phyloP scores from a whole-genome alignment of 2,888 invertebrate species.

The Platerodrilus igneus region DNA sequence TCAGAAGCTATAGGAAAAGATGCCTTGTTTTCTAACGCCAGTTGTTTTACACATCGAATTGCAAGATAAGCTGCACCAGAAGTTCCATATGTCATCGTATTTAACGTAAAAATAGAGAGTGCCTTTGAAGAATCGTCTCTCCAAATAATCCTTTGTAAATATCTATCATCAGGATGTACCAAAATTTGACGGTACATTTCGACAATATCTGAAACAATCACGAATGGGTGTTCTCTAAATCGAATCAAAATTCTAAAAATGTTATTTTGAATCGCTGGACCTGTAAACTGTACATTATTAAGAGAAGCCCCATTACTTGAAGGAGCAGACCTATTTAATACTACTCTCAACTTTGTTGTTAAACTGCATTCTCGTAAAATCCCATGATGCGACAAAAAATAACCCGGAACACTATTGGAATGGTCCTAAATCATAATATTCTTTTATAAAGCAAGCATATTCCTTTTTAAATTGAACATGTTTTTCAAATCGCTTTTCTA shows the following conservation, averaged over 20 bases:
- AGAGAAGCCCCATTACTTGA: not conserved
- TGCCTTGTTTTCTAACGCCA: conserved; percentile 1
- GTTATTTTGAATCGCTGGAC: not conserved
- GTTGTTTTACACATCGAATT: conserved; percentile 1
- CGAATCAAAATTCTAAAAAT: not conserved
- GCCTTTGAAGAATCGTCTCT: not conserved
- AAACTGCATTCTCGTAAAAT: too few relatives aligned
- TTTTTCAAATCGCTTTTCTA: conserved; percentile 18
- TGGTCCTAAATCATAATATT: too few relatives aligned
- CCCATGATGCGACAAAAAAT: too few relatives aligned
- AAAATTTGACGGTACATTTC: not conserved
- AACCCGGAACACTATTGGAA: too few relatives aligned
- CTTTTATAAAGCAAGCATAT: too few relatives aligned
- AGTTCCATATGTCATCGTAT: not conserved
- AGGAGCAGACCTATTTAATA: not conserved
- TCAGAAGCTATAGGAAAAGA: too few relatives aligned
- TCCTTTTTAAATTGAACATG: conserved; percentile 9
- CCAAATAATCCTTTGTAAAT: conserved; percentile 3
- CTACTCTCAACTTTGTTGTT: too few relatives aligned
- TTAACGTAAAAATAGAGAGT: not conserved
- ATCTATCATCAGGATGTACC: not conserved
- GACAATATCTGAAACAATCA: not conserved
- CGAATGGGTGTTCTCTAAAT: not conserved
- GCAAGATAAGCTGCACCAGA: not conserved
- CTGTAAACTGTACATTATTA: not conserved